Conservation (phyloP, 2,797 vertebrate genomes). For the Aselliscus stoliczkanus region DNA sequence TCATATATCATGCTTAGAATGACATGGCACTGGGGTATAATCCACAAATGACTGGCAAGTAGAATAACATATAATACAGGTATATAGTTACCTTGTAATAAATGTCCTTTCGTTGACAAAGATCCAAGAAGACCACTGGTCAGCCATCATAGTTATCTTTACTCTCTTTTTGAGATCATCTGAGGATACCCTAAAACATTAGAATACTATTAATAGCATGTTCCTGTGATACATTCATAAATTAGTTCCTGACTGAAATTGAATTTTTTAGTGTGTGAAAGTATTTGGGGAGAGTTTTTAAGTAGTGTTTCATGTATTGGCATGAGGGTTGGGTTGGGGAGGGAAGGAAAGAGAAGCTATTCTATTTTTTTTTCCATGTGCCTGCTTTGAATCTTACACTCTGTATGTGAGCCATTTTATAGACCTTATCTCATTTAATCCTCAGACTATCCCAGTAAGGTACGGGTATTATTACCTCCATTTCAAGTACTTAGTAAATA, state of each 20-base stretch:
- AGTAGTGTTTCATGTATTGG: background rate
- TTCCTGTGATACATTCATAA: background rate
- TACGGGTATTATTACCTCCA: background rate
- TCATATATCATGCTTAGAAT: background rate
- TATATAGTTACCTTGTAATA: slow-evolving; percentile 78
- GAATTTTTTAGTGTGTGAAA: background rate
- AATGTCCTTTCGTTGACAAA: slow-evolving; percentile 77
- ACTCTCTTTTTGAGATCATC: slow-evolving; percentile 59
- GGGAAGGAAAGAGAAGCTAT: background rate
- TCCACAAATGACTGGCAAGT: background rate
- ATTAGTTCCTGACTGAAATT: background rate
- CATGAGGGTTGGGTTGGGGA: background rate
- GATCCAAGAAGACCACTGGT: slow-evolving; percentile 67
- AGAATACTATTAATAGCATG: background rate
- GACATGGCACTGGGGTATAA: background rate
- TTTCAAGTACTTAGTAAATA: background rate
- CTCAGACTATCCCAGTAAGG: background rate
- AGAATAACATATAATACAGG: background rate
- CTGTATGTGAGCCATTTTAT: background rate
- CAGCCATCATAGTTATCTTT: slow-evolving; percentile 71
- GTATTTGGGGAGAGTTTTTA: background rate
- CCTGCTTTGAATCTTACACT: background rate
- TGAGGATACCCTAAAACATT: slow-evolving; percentile 57
- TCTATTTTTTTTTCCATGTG: background rate
- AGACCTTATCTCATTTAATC: background rate